These are phyloP conservation scores for Telmatochromis sp. DNA, from an alignment of 2,113 vertebrate species.

Conservation along the genomic window DNA sequence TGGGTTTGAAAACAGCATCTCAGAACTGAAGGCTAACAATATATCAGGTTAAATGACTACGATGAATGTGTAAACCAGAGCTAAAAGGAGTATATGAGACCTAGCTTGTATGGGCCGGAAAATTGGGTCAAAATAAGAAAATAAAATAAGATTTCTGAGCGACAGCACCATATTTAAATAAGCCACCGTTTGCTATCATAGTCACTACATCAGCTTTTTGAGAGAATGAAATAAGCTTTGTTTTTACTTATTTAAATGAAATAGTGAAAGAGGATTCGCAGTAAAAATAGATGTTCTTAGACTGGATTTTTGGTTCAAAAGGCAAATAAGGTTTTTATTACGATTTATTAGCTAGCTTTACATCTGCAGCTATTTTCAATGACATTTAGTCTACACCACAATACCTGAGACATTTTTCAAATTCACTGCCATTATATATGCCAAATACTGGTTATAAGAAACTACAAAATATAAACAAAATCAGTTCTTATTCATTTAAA, in stretches of 20 bases:
- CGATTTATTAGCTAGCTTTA: neutral
- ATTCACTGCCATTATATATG: neutral
- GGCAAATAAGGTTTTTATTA: neutral
- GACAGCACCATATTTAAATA: neutral
- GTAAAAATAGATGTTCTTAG: neutral
- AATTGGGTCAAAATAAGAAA: neutral
- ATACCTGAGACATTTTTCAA: neutral
- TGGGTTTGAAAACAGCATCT: neutral
- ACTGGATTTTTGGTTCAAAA: neutral
- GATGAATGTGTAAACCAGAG: neutral
- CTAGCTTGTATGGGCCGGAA: rapidly evolving
- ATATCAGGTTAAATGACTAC: neutral
- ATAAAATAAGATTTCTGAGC: neutral
- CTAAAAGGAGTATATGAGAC: neutral
- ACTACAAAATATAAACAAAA: neutral
- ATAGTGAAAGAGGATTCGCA: neutral
- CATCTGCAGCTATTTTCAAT: neutral
- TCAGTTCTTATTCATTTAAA: neutral
- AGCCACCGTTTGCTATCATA: neutral
- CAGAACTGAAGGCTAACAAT: neutral
- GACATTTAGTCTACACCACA: neutral
- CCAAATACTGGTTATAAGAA: neutral
- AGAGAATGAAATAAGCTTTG: neutral
- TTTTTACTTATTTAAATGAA: neutral
- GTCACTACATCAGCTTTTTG: too few relatives aligned